Base-by-base conservation (phyloP, 2,113 vertebrate genomes). In the Cyprinodon tularosa region DNA sequence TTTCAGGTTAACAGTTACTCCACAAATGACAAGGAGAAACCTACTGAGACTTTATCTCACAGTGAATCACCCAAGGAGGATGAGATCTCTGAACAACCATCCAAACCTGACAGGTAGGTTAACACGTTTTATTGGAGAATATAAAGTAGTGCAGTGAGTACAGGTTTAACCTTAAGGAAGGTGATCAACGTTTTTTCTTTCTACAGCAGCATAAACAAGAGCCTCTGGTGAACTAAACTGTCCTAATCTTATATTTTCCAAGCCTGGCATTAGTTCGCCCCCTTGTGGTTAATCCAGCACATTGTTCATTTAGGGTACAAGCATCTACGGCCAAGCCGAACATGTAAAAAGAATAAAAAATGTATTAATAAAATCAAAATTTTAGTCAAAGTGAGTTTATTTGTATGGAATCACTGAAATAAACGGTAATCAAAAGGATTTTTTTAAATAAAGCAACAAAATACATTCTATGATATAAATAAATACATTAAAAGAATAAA, bases 1-100 rank as follows among this genome's bases (percentile, higher is more conserved):
- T 91, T 93, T n/a, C 95, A 95, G 79, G 88, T 95, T 72, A 95
- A 93, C 85, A 94, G 93, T 53, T 95, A 94, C 73, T 91, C 93
- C 72, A 80, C 85, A 82, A 71, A 88, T 3, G 70, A 17, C 12
- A 92, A 89, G 22, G 89, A 92, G 3, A 94, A 92, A 93, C 95
- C 96, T 90, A 95, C 93, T 0, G 96, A 96, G 72, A 92, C 92
- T 2, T 93, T 96, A 0, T 94, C 96, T 71, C 93, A 84, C 12
- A 91, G 47, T 13, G 95, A 96, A 76, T 85, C 90, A 0, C 94
- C 94, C 47, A 78, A 85, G 72, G 94, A 92, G 69, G 92, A 95
- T 71, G 93, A 92, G 36, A 93, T 92, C 10, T 91, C 91, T 91
- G 90, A 71, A 0, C 62, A 71, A 40, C 59, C 65, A 40, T 89